Percentiles rank a stretch among this genome's conserved stretches.
Conservation (phyloP, 2,888 invertebrate genomes). For the Kryphioiulus occultus region DNA sequence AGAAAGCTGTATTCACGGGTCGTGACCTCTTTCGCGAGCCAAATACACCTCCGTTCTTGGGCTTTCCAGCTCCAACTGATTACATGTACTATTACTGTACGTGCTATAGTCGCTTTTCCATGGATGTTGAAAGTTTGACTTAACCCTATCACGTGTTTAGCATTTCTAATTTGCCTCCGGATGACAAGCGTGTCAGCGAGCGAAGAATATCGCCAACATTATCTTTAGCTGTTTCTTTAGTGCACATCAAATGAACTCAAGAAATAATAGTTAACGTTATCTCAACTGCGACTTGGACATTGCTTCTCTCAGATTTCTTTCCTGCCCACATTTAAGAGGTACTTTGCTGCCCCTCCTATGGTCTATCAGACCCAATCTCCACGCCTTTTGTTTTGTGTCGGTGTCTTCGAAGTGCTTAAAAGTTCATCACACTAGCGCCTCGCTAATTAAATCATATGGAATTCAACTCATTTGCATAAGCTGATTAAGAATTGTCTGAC, state of each 20-base stretch:
- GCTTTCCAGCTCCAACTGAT: neutral
- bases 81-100: too few relatives aligned
- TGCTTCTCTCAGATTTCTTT: neutral
- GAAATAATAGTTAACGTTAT: neutral
- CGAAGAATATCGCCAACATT: neutral
- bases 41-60: neutral
- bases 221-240: neutral
- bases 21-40: neutral
- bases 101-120: neutral
- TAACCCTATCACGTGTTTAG: neutral
- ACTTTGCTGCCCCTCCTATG: neutral
- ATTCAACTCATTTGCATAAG: neutral
- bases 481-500: slow-evolving; percentile 5
- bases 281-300: neutral
- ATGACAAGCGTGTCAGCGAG: neutral
- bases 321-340: neutral
- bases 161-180: neutral
- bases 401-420: neutral
- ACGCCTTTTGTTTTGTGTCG: too few relatives aligned
- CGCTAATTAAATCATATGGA: slow-evolving; percentile 5
- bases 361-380: neutral
- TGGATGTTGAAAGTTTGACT: neutral
- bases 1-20: neutral
- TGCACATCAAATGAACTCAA: neutral
- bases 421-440: neutral